Percentiles rank a stretch among this genome's conserved stretches.
phyloP scores from a whole-genome alignment of 1,140 invertebrate genomes.

The Drosophila albomicans region DNA sequence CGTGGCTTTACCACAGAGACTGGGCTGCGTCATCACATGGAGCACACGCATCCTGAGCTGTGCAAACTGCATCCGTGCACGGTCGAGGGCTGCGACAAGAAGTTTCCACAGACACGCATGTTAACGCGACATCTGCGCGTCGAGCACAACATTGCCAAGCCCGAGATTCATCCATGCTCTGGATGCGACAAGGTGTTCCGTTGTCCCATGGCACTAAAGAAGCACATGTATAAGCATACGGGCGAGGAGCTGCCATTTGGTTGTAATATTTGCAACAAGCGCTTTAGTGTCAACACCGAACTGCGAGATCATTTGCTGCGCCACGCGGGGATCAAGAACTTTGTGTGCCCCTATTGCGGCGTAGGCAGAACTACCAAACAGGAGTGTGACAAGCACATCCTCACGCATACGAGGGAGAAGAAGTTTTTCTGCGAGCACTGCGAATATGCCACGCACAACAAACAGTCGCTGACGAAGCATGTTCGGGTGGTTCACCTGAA shows the following conservation, averaged over 20 bases:
- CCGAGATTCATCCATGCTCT: constrained; percentile 64
- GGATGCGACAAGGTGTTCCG: constrained; percentile 79
- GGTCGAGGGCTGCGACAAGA: constrained; percentile 70
- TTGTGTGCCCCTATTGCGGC: constrained; percentile 79
- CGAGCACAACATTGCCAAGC: constrained; percentile 63
- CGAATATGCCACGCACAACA: constrained; percentile 75
- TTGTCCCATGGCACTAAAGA: constrained; percentile 77
- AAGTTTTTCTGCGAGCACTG: constrained; percentile 75
- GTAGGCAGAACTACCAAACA: constrained; percentile 77
- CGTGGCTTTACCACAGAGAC: constrained; percentile 69
- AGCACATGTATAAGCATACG: constrained; percentile 86
- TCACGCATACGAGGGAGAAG: constrained; percentile 78
- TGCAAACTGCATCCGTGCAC: constrained; percentile 65
- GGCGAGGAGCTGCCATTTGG: constrained; percentile 86
- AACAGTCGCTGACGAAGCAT: constrained; percentile 74
- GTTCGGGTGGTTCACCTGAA: constrained; percentile 78
- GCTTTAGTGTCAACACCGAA: constrained; percentile 73
- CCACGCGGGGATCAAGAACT: constrained; percentile 79
- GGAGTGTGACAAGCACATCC: constrained; percentile 79
- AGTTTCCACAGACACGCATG: constrained; percentile 61
- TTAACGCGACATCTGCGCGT: constrained; percentile 75
- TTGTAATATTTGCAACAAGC: constrained; percentile 86
- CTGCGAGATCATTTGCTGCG: constrained; percentile 76
- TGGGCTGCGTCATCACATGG: constrained; percentile 68
- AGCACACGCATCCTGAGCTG: constrained; percentile 70